Percentiles rank a stretch among this genome's conserved stretches.
Conservation (phyloP, 2,113 vertebrate genomes). For the Macrotis lagotis region DNA sequence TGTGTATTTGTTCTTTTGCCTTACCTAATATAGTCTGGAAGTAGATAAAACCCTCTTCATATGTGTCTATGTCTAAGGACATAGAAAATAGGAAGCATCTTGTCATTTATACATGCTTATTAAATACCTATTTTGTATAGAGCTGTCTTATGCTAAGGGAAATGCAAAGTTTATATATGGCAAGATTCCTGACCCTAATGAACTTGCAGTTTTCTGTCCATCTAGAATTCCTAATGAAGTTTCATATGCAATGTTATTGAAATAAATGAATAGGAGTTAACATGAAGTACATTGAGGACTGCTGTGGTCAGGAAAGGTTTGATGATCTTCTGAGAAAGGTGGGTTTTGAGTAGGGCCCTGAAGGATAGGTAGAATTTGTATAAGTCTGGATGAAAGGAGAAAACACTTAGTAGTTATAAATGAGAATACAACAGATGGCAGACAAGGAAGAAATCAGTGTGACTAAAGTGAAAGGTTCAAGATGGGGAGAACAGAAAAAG, state of each 20-base stretch:
- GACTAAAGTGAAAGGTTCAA: neutral
- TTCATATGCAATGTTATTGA: neutral
- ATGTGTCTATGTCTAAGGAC: neutral
- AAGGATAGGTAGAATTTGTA: neutral
- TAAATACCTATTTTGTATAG: neutral
- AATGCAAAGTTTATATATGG: neutral
- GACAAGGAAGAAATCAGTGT: neutral
- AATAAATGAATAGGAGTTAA: neutral
- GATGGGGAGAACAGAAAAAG: neutral
- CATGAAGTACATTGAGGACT: neutral
- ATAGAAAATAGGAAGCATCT: neutral
- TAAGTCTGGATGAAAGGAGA: neutral
- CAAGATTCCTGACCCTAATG: neutral
- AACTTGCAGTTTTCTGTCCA: neutral
- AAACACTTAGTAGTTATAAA: neutral
- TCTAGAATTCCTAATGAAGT: neutral
- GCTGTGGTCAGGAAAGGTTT: neutral
- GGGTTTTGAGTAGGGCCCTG: neutral
- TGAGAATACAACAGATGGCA: neutral
- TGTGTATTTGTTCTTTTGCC: neutral
- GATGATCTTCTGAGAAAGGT: neutral
- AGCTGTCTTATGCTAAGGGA: neutral
- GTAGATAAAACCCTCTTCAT: neutral
- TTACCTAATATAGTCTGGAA: neutral
- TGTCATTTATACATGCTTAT: neutral